A percentile compares a stretch with the other conserved stretches of the same genome.
These are phyloP conservation scores for Motacilla tschutschensis DNA, from an alignment of 2,113 vertebrate genomes.

Conservation along the genomic window DNA sequence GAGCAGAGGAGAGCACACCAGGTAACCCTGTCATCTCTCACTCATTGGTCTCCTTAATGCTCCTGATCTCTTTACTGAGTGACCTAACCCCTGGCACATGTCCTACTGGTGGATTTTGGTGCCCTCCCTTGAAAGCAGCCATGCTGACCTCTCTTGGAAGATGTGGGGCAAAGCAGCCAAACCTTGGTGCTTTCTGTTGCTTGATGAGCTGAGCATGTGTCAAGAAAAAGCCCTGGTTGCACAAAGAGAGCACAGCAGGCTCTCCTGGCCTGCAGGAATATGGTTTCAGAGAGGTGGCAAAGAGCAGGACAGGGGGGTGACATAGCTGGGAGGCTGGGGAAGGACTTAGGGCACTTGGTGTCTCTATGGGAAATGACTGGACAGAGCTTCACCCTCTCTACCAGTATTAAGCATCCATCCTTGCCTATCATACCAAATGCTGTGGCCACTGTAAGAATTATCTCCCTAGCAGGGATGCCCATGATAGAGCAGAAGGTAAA, in stretches of 20 bases:
- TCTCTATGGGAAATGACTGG: not conserved
- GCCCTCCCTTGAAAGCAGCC: not conserved
- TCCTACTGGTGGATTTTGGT: not conserved
- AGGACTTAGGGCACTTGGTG: not conserved
- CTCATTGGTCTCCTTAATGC: not conserved
- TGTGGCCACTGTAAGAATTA: not conserved
- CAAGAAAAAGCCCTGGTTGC: not conserved
- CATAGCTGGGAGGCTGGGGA: no score
- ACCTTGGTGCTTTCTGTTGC: not conserved
- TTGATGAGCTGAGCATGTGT: not conserved
- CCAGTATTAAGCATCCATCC: accelerated
- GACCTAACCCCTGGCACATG: no score
- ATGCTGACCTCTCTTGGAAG: not conserved
- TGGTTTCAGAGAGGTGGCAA: not conserved
- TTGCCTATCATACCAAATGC: not conserved
- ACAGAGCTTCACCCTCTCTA: not conserved
- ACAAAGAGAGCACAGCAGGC: not conserved
- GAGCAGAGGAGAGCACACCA: not conserved
- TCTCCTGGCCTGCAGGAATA: not conserved
- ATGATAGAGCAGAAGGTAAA: no score
- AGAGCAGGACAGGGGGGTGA: not conserved
- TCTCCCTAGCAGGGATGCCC: not conserved
- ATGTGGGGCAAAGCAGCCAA: not conserved
- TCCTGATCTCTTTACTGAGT: not conserved
- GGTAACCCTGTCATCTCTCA: not conserved